These are phyloP conservation scores for Slavum lentiscoides DNA, from an alignment of 2,888 invertebrate genomes.

Conservation along the genomic window DNA sequence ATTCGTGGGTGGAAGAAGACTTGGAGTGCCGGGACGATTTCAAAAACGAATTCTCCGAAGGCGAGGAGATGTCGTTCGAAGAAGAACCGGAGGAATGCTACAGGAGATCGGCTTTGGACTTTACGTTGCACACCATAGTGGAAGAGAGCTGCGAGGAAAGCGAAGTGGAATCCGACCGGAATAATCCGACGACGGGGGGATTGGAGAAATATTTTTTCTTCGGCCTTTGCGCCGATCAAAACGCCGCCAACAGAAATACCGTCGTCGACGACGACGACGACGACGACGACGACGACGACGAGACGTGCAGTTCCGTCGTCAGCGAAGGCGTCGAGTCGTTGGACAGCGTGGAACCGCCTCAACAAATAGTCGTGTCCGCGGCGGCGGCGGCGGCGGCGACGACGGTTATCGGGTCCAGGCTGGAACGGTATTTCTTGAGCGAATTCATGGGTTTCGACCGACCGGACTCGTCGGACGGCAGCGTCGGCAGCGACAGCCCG, in stretches of 20 bases:
- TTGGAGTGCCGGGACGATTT: slow-evolving; percentile 63
- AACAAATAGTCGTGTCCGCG: slow-evolving; percentile 68
- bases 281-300: slow-evolving; percentile 70
- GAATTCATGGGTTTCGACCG: slow-evolving; percentile 82
- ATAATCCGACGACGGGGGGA: slow-evolving; percentile 70
- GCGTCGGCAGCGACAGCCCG: slow-evolving; percentile 89
- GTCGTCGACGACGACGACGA: slow-evolving; percentile 70
- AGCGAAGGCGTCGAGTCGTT: slow-evolving; percentile 80
- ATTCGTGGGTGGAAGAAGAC: slow-evolving; percentile 90
- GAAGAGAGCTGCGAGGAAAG: slow-evolving; percentile 95
- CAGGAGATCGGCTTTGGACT: slow-evolving; percentile 80
- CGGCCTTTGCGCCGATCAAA: slow-evolving; percentile 73
- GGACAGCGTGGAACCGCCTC: slow-evolving; percentile 62
- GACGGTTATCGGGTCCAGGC: slow-evolving; percentile 73
- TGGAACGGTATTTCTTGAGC: slow-evolving; percentile 87
- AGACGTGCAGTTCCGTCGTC: slow-evolving; percentile 71
- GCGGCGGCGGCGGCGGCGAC: slow-evolving; percentile 69
- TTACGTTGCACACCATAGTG: slow-evolving; percentile 88
- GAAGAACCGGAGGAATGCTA: slow-evolving; percentile 79
- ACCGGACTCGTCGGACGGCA: slow-evolving; percentile 76
- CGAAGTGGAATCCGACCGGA: slow-evolving; percentile 71
- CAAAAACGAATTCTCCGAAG: slow-evolving; percentile 62
- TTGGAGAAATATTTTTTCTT: slow-evolving; percentile 90
- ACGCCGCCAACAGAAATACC: slow-evolving; percentile 59
- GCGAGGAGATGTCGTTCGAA: slow-evolving; percentile 65